Evolutionary conservation across 2,113 vertebrate species (phyloP).

Genomic region (Nothoprocta pentlandii): DNA sequence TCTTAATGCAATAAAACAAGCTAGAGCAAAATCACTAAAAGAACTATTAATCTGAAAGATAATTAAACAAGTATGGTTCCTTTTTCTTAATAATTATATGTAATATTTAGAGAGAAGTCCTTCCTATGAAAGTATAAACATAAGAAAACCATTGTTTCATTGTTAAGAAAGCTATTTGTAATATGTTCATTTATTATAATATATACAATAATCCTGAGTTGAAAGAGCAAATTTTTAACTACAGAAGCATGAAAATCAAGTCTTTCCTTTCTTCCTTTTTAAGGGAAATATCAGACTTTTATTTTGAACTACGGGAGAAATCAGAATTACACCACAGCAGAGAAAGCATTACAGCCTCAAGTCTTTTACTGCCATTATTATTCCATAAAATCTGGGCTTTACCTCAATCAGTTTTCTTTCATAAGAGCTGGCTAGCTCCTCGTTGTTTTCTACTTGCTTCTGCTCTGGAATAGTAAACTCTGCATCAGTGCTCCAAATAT

Average conservation of each 20-base stretch:
- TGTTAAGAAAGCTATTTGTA: not conserved
- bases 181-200: too few species aligned
- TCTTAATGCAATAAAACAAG: not conserved
- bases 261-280: not conserved
- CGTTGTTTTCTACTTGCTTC: slow-evolving; percentile 88
- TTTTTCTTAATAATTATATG: not conserved
- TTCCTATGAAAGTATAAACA: not conserved
- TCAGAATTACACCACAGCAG: not conserved
- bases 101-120: not conserved
- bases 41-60: not conserved
- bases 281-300: not conserved
- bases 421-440: slow-evolving; percentile 92
- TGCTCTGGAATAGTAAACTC: slow-evolving; percentile 84
- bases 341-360: not conserved
- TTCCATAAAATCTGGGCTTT: slow-evolving; percentile 35
- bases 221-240: not conserved
- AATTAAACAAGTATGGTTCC: not conserved
- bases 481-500: slow-evolving; percentile 82
- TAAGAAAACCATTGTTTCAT: too few species aligned
- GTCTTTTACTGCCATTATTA: not conserved
- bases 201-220: not conserved
- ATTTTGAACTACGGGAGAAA: not conserved
- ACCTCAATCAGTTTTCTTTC: slow-evolving; percentile 99
- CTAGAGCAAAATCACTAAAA: not conserved
- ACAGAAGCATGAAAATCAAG: not conserved